phyloP scores from a whole-genome alignment of 2,888 invertebrate genomes.

The Zaprionus obscuricornis region DNA sequence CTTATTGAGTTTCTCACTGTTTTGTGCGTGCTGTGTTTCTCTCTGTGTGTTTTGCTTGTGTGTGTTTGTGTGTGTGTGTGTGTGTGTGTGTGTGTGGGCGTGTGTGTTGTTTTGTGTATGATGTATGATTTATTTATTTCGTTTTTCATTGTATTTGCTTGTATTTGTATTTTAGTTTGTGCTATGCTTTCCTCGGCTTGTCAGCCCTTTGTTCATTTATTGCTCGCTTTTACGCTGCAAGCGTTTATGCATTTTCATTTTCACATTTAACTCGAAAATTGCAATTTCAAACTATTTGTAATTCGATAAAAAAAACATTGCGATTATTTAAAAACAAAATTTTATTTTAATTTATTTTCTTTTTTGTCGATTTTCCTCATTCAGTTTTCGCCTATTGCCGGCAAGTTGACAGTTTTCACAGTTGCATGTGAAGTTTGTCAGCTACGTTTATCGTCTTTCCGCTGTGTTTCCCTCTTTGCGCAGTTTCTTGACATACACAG shows the following conservation, averaged over 20 bases:
- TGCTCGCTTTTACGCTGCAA: constrained; percentile 15
- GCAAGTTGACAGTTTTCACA: too few relatives aligned
- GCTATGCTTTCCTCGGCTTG: constrained; percentile 21
- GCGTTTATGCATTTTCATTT: background rate
- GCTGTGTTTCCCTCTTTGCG: background rate
- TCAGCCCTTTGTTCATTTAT: constrained; percentile 19
- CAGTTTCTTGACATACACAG: constrained; percentile 44
- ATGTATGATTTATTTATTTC: constrained; percentile 17
- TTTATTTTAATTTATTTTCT: too few relatives aligned
- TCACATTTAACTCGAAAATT: constrained; percentile 30
- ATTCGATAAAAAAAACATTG: too few relatives aligned
- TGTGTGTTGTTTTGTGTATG: constrained; percentile 30
- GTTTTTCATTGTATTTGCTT: background rate
- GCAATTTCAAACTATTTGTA: constrained; percentile 47
- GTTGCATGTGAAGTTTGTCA: constrained; percentile 50
- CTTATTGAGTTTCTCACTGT: constrained; percentile 37
- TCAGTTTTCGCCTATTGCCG: too few relatives aligned
- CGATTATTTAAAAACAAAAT: too few relatives aligned
- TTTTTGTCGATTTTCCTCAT: too few relatives aligned
- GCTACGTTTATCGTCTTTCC: constrained; percentile 2
- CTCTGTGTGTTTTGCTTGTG: constrained; percentile 15
- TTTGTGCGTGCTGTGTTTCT: constrained; percentile 7
- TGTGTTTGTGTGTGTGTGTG: constrained; percentile 41
- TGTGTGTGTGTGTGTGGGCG: constrained; percentile 34
- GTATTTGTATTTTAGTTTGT: constrained; percentile 40